Evolutionary conservation across 2,113 vertebrate species (phyloP), one percentile per base, ranked within the genome.

Genomic region (Kryptolebias marmoratus): DNA sequence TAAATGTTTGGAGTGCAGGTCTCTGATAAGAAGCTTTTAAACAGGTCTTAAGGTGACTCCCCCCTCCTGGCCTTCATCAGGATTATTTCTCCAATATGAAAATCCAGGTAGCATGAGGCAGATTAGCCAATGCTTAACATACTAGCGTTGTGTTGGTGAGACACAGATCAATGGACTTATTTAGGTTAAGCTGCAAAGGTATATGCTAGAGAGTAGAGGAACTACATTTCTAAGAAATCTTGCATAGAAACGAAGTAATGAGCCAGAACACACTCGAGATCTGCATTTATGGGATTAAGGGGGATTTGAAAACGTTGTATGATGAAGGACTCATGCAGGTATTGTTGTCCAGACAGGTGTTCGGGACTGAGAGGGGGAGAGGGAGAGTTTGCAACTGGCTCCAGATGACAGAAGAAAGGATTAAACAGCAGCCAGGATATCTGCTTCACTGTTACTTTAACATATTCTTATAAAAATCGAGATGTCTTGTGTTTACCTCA

Each of bases 51-150:
- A 84, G 88, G 86, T 91, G 89, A 91, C 85, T 80, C 72, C 56
- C 31, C 52, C 64, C 77, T 54, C 80, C 50, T 32, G 32, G 79
- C 54, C 77, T 70, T 85, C 80, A 81, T 81, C 77, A 89, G 89
- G 89, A 90, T 92, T 92, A 91, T 87, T 89, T 59, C 87, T 87
- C 81, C 89, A 90, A 88, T 85, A 90, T 92, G 88, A 92, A 93
- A 91, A 91, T 92, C 89, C 87, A 92, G 88, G 89, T 92, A 92
- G 81, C 88, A 67, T 84, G 88, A 91, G 84, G 84, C 88, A 90
- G 90, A 92, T 93, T 93, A 93, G 83, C 77, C 69, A 62, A 81
- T 32, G 85, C 85, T 93, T 90, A 90, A 91, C 88, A 87, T 82
- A 83, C 81, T 89, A 53, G 68, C 30, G 73, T 88, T 92, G 79